A percentile compares a stretch with the other conserved stretches of the same genome.
Conservation (phyloP, 1,140 invertebrate species). For the Heliconius hewitsoni region DNA sequence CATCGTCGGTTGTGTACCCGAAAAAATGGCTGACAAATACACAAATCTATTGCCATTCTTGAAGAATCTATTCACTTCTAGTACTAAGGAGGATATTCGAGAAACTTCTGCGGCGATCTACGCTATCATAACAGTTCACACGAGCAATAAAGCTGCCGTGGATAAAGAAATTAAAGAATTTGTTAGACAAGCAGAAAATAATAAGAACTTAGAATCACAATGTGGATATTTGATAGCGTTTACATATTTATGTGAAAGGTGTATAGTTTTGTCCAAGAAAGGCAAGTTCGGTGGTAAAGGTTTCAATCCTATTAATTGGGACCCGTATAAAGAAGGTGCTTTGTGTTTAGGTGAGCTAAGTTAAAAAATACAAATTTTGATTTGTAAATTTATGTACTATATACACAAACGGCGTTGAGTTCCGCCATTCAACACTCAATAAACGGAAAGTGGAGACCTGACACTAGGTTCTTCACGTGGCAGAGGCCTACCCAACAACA, state of each 20-base stretch:
- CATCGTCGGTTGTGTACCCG: constrained; percentile 86
- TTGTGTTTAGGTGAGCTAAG: constrained; percentile 81
- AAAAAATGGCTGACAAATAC: constrained; percentile 82
- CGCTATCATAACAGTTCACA: constrained; percentile 84
- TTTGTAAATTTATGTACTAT: background rate
- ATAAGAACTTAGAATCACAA: constrained; percentile 86
- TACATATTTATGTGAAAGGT: constrained; percentile 85
- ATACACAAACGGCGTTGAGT: background rate
- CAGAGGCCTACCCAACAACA: no score
- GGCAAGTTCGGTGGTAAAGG: constrained; percentile 71
- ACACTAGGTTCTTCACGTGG: no score
- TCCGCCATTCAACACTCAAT: no score
- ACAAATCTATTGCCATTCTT: constrained; percentile 84
- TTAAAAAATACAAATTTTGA: background rate
- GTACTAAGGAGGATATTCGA: constrained; percentile 88
- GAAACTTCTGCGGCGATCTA: constrained; percentile 86
- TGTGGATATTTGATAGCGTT: constrained; percentile 87
- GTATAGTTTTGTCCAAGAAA: constrained; percentile 79
- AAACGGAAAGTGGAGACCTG: no score
- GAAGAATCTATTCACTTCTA: constrained; percentile 83
- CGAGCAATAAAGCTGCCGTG: constrained; percentile 78
- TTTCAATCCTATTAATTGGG: constrained; percentile 77
- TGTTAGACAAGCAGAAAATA: constrained; percentile 74
- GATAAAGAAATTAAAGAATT: constrained; percentile 82
- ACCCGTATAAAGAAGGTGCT: constrained; percentile 81